Base-by-base conservation (phyloP, 1,140 invertebrate genomes). In the Gryllus bimaculatus region DNA sequence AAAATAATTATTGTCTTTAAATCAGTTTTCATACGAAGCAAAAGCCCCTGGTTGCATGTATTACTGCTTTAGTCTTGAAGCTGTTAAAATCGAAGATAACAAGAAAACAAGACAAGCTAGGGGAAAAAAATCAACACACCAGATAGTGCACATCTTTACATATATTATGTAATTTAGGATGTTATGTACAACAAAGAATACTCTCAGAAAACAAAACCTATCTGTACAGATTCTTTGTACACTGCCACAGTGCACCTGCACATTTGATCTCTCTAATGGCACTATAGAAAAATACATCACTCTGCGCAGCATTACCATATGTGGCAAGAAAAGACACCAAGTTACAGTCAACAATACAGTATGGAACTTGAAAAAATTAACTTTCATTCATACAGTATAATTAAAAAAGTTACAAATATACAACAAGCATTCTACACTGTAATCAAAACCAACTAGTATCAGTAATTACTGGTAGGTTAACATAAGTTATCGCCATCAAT, bases 361-460 rank as follows among this genome's bases (percentile, higher is more conserved):
- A 66, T 66, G 10, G 54, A 18, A 66, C 10, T 66, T 66, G 54
- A 18, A 66, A 39, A 39, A 66, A 13, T 66, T 66, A 66, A 66
- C 10, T 0, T 66, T 66, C 54, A 66, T 66, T 66, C 54, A 66
- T 66, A 66, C 54, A 66, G 18, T 13, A 66, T 66, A 66, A 66
- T 66, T 66, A 66, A 66, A 66, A 66, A 66, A 66, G 54, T 66
- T 66, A 66, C 54, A 66, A 66, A 66, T 66, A 66, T 66, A 66
- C 54, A 66, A 66, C 54, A 66, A 66, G 54, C 54, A 66, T 18
- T 3, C 54, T 66, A 66, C 54, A 13, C 18, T 66, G 54, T 13
- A 13, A 66, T 13, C 18, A 13, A 66, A 66, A 66, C 54, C 18
- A 66, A 66, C 54, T 13, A 66, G 18, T 66, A 66, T 66, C 54